Conservation (phyloP, 2,113 vertebrate genomes). For the Anarhynchus alexandrinus region DNA sequence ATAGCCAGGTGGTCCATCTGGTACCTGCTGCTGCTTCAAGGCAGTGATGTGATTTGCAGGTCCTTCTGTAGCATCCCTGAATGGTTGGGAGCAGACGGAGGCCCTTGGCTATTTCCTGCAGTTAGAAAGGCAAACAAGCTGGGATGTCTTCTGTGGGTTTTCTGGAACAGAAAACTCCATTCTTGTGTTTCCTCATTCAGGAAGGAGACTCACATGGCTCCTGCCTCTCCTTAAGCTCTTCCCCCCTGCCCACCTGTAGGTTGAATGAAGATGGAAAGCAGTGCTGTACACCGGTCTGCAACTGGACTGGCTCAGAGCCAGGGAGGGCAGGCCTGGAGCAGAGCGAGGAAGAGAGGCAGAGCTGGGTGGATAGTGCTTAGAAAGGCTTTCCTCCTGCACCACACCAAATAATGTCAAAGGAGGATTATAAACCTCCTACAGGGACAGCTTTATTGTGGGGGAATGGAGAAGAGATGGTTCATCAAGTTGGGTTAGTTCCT, state of each 20-base stretch:
- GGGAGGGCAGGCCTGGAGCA: not conserved
- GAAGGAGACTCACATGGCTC: not conserved
- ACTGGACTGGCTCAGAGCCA: not conserved
- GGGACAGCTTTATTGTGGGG: not conserved
- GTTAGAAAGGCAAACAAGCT: not conserved
- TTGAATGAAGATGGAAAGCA: not conserved
- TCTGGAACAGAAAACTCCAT: not conserved
- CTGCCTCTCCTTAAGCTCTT: not conserved
- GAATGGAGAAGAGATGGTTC: not conserved
- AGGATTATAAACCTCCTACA: slow-evolving; percentile 12
- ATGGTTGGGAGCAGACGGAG: not conserved
- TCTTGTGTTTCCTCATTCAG: not conserved
- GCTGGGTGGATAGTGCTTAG: not conserved
- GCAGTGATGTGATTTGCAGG: slow-evolving; percentile 44
- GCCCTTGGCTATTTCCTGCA: not conserved
- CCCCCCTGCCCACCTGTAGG: not conserved
- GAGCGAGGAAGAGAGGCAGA: not conserved
- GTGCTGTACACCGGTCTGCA: not conserved
- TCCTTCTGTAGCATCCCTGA: slow-evolving; percentile 20
- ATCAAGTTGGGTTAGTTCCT: not conserved
- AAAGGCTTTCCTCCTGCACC: not conserved
- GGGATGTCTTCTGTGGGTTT: no score
- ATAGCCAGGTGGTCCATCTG: slow-evolving; percentile 54
- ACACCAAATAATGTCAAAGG: not conserved
- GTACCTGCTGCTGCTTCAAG: not conserved